Conservation (phyloP, 2,888 invertebrate species). For the Acleris emargana region DNA sequence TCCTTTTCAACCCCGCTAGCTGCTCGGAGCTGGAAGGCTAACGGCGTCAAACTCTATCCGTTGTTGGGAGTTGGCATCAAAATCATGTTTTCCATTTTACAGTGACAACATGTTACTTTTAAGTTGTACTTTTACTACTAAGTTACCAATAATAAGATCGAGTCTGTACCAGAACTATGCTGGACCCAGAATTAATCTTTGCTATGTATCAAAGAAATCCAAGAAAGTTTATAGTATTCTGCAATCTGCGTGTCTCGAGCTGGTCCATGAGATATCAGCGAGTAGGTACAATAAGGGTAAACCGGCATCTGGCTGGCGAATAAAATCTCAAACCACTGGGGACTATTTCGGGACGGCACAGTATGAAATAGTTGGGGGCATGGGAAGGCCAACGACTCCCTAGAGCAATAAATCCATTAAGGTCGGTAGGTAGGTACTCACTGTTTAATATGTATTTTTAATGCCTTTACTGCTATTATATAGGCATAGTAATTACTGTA, state of each 20-base stretch:
- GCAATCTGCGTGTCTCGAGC: neutral
- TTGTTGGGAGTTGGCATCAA: no score
- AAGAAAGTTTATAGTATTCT: neutral
- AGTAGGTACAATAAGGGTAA: neutral
- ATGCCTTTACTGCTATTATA: neutral
- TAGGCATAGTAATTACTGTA: no score
- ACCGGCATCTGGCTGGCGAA: conserved; percentile 4
- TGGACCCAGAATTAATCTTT: no score
- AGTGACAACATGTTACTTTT: no score
- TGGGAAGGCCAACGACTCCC: conserved; percentile 11
- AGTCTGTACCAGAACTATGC: no score
- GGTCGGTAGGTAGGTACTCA: neutral
- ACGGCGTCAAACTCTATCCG: no score
- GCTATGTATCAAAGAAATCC: no score
- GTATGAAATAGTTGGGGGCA: conserved; percentile 13
- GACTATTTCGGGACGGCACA: conserved; percentile 9
- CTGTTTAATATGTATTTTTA: conserved; percentile 1
- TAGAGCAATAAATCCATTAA: conserved; percentile 13
- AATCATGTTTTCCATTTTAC: no score
- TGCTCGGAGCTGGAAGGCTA: no score
- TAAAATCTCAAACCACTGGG: neutral
- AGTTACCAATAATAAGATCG: no score
- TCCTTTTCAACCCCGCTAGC: no score
- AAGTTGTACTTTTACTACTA: no score
- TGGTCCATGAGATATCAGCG: neutral